Percentiles rank a stretch among this genome's conserved stretches.
phyloP scores from a whole-genome alignment of 2,888 invertebrate species.

The Monopis laevigella region DNA sequence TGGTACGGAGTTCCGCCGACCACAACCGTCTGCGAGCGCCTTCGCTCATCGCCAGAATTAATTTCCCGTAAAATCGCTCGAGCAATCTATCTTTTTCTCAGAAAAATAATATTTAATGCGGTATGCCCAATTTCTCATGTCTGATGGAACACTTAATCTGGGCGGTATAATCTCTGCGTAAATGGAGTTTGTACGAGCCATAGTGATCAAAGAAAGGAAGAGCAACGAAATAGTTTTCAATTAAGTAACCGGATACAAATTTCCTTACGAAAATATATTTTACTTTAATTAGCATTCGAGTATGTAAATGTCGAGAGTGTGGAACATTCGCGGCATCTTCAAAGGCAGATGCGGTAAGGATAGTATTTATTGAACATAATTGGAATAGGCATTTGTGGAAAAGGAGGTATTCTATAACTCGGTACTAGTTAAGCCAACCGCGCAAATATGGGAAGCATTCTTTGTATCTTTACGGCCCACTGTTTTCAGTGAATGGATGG shows the following conservation, averaged over 20 bases:
- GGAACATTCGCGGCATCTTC: slow-evolving; percentile 12
- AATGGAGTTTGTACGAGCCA: no score
- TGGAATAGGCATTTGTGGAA: slow-evolving; percentile 16
- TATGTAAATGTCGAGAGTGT: not conserved
- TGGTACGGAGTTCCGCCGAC: slow-evolving; percentile 19
- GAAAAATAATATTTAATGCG: slow-evolving; percentile 50
- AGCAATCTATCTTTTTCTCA: slow-evolving; percentile 58
- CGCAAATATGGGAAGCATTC: slow-evolving; percentile 30
- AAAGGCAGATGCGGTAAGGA: slow-evolving; percentile 12
- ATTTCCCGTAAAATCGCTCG: slow-evolving; percentile 60
- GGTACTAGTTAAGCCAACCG: slow-evolving; percentile 13
- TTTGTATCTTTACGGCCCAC: slow-evolving; percentile 25
- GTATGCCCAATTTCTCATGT: slow-evolving; percentile 39
- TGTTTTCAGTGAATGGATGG: slow-evolving; percentile 33
- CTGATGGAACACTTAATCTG: slow-evolving; percentile 43
- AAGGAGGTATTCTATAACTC: slow-evolving; percentile 15
- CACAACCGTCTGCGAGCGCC: slow-evolving; percentile 28
- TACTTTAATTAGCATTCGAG: slow-evolving; percentile 3
- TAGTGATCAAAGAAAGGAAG: no score
- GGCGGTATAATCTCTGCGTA: slow-evolving; percentile 40
- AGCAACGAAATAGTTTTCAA: no score
- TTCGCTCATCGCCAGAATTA: slow-evolving; percentile 61
- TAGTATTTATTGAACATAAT: slow-evolving; percentile 19
- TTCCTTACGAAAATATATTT: not conserved
- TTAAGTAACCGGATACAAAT: not conserved